Conservation (phyloP, 2,113 vertebrate species). For the Dicaeum eximium region DNA sequence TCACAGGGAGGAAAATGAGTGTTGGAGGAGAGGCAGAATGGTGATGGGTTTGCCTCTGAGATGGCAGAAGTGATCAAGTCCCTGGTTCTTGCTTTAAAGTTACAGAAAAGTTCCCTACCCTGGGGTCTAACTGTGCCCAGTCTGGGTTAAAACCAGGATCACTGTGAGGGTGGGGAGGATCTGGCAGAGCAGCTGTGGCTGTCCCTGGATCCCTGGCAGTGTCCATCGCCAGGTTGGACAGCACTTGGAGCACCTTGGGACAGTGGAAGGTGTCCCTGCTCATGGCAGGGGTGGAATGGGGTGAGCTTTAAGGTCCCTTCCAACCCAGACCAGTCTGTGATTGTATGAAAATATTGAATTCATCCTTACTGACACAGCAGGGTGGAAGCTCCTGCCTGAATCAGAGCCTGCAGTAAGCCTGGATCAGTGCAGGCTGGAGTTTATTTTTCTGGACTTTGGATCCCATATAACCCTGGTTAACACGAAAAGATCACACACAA, state of each 20-base stretch:
- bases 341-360: neutral
- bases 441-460: neutral
- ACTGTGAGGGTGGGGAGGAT: fast-evolving
- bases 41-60: neutral
- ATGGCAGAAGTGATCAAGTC: neutral
- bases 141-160: neutral
- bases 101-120: fast-evolving
- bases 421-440: neutral
- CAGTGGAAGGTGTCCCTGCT: neutral
- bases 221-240: fast-evolving
- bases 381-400: neutral
- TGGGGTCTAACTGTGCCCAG: neutral
- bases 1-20: neutral
- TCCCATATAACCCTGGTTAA: neutral
- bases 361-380: neutral
- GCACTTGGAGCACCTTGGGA: fast-evolving
- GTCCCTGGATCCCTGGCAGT: neutral
- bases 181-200: neutral
- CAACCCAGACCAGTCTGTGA: neutral
- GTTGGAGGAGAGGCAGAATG: neutral
- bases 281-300: neutral
- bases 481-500: neutral
- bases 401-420: neutral
- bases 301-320: neutral
- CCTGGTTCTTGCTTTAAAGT: neutral